These are phyloP conservation scores for Yponomeuta evonymella DNA, from an alignment of 2,888 invertebrate species.

Conservation along the genomic window DNA sequence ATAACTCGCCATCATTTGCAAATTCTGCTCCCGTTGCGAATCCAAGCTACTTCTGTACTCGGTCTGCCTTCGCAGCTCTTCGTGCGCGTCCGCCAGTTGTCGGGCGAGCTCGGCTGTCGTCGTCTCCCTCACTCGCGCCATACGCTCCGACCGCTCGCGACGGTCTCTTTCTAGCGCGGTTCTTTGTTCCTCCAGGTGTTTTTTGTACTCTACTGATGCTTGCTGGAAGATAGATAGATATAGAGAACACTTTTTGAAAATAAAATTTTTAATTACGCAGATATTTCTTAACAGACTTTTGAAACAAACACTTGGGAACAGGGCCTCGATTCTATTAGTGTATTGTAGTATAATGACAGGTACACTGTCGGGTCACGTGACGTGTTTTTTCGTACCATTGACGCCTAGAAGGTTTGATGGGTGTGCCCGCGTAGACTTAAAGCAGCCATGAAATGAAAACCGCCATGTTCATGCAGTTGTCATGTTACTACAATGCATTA, in stretches of 20 bases:
- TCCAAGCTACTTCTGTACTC: constrained; percentile 51
- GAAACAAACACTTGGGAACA: too few species aligned
- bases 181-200: constrained; percentile 40
- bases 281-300: too few species aligned
- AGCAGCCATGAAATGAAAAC: too few species aligned
- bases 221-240: constrained; percentile 35
- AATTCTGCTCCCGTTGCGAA: constrained; percentile 51
- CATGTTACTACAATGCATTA: too few species aligned
- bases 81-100: constrained; percentile 43
- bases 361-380: too few species aligned
- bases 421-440: too few species aligned
- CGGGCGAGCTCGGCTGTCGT: constrained; percentile 46
- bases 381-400: too few species aligned
- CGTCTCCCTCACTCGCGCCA: constrained; percentile 47
- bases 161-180: constrained; percentile 38
- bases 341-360: too few species aligned
- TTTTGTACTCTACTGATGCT: constrained; percentile 49
- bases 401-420: too few species aligned
- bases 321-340: too few species aligned
- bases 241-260: neutral
- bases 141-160: constrained; percentile 36
- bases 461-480: too few species aligned
- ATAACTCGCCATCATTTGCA: constrained; percentile 42
- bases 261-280: too few species aligned
- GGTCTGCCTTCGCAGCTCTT: constrained; percentile 48